Base-by-base conservation (phyloP, 2,888 invertebrate genomes). In the Ferdinandea cuprea region DNA sequence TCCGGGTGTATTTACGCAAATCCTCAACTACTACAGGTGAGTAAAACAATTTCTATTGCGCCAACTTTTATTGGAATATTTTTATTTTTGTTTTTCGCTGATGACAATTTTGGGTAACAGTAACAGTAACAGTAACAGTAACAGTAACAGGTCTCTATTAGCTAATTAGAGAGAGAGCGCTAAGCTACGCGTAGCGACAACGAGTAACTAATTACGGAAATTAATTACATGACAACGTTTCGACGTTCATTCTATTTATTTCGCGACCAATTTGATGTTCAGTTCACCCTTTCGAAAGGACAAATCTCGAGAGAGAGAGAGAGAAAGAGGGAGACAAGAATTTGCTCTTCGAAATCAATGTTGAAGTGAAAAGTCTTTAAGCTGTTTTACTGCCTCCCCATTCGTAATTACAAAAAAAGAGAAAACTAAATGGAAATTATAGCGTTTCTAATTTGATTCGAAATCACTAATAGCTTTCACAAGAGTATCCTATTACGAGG, bases 1-100 rank as follows among this genome's bases (percentile, higher is more conserved):
- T 92, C 97, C 96, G 4, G 96, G 96, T n/a, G 96, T 97, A 13
- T 97, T 97, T 90, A 96, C 96, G 25, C 96, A 97, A 91, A 95
- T 96, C 86, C 93, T 97, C 87, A 97, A 97, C 91, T 97, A 97
- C 90, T 97, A 97, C 92, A 93, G 94, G 94, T 94, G 88, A 90
- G 89, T 72, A 9, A 52, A 63, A 42, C n/a, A 48, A 42, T 48
- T 68, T 25, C 21, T 42, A 9, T 54, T 50, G 11, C 1, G 15
- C 6, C 6, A 17, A 37, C 0, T 15, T 56, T 40, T 8, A 19
- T 32, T 48, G 3, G 8, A 8, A 48, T 13, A 7, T n/a, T 1
- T 9, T n/a, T 28, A 35, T 28, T 6, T 35, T 11, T 50, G 17
- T 3, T 1, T 56, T 15, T 50, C 40, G 11, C 56, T 15, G 4